A percentile compares a stretch with the other conserved stretches of the same genome.
phyloP scores from a whole-genome alignment of 2,888 invertebrate species.

The Conchocele bisecta region DNA sequence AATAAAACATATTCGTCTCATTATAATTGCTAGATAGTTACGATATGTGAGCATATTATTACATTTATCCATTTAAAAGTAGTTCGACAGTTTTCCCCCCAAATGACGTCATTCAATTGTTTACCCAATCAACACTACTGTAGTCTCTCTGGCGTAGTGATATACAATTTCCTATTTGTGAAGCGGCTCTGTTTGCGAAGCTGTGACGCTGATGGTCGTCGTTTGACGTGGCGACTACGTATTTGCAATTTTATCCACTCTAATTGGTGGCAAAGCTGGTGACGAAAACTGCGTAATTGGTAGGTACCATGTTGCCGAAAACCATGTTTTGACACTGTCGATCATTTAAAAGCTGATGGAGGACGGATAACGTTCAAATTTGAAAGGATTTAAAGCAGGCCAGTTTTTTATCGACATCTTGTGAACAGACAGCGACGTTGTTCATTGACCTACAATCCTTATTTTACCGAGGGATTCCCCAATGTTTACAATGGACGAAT shows the following conservation, averaged over 20 bases:
- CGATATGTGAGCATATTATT: too few relatives aligned
- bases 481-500: conserved; percentile 41
- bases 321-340: conserved; percentile 32
- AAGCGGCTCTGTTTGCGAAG: conserved; percentile 73
- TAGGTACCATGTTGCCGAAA: conserved; percentile 82
- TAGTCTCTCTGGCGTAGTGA: conserved; percentile 71
- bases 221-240: conserved; percentile 87
- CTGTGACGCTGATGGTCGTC: conserved; percentile 80
- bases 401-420: not conserved
- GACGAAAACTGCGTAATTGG: conserved; percentile 96
- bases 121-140: too few relatives aligned
- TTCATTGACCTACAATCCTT: not conserved
- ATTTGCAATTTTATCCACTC: conserved; percentile 95
- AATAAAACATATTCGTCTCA: too few relatives aligned
- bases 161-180: conserved; percentile 55
- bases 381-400: not conserved
- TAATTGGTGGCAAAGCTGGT: conserved; percentile 96
- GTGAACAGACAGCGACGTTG: not conserved
- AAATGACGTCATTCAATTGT: too few relatives aligned
- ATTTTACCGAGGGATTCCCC: conserved; percentile 45
- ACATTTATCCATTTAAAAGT: too few relatives aligned
- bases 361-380: not conserved
- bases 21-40: too few relatives aligned
- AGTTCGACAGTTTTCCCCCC: too few relatives aligned
- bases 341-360: not conserved